A percentile compares a stretch with the other conserved stretches of the same genome.
Evolutionary conservation across 2,888 invertebrate species (phyloP).

Genomic region (Habroteleia sp.): DNA sequence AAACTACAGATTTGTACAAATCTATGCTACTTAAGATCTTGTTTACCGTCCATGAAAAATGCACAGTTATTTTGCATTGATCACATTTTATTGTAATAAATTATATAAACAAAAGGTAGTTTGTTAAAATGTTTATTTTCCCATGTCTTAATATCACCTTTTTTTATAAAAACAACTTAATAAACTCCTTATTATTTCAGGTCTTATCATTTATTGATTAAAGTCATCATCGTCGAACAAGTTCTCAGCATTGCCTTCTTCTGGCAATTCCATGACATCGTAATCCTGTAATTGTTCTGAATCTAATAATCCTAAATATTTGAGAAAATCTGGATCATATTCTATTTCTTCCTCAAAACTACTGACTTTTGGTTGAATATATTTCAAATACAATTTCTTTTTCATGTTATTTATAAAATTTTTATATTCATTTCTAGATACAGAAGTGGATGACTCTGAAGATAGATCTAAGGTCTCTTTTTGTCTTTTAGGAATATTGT

Average conservation of each 20-base stretch:
- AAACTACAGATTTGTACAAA: slow-evolving; percentile 41
- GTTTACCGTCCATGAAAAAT: slow-evolving; percentile 48
- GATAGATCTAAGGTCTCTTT: background rate
- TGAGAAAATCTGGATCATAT: no score
- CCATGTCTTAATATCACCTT: no score
- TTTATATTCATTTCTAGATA: slow-evolving; percentile 20
- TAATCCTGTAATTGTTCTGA: no score
- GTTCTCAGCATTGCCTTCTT: no score
- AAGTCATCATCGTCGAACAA: no score
- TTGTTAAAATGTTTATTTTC: no score
- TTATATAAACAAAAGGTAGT: slow-evolving; percentile 37
- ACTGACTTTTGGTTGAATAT: slow-evolving; percentile 20
- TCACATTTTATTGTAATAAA: slow-evolving; percentile 65
- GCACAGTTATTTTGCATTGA: slow-evolving; percentile 38
- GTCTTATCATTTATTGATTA: no score
- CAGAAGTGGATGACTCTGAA: background rate
- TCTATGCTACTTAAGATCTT: slow-evolving; percentile 32
- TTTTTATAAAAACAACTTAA: no score
- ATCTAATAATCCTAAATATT: no score
- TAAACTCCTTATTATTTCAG: no score
- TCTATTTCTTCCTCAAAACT: background rate
- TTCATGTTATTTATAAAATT: slow-evolving; percentile 7
- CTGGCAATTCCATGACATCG: no score
- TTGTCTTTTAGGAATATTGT: slow-evolving; percentile 37
- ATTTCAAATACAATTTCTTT: slow-evolving; percentile 24